phyloP scores from a whole-genome alignment of 2,888 invertebrate species.

The Aleiodes testaceus region DNA sequence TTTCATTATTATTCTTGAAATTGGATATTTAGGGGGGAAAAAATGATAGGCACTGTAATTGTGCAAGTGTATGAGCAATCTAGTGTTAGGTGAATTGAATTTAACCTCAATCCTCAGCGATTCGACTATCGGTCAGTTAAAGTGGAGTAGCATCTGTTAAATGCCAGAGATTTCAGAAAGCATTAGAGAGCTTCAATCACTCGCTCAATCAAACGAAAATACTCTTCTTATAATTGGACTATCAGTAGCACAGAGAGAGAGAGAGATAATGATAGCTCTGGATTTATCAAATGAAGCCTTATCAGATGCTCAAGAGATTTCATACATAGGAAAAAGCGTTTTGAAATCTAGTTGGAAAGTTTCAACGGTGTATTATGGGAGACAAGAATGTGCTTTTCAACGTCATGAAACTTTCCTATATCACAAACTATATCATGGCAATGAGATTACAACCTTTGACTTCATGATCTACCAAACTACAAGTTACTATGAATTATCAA shows the following conservation, averaged over 20 bases:
- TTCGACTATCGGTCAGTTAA: not conserved
- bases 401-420: slow-evolving; percentile 30
- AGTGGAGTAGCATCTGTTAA: not conserved
- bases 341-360: slow-evolving; percentile 22
- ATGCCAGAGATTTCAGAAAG: not conserved
- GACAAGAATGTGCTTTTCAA: slow-evolving; percentile 21
- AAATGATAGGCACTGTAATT: not conserved
- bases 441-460: slow-evolving; percentile 24
- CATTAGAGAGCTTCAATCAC: not conserved
- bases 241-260: too few species aligned
- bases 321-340: not conserved
- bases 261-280: too few species aligned
- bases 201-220: not conserved
- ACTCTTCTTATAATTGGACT: not conserved
- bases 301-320: too few species aligned
- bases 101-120: not conserved
- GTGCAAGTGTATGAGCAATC: not conserved
- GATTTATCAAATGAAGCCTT: too few species aligned
- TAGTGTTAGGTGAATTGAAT: not conserved
- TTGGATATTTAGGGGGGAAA: not conserved
- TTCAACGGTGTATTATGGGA: not conserved
- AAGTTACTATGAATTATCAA: slow-evolving; percentile 2
- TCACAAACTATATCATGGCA: slow-evolving; percentile 13
- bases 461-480: slow-evolving; percentile 16
- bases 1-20: slow-evolving; percentile 1